A percentile compares a stretch with the other conserved stretches of the same genome.
Conservation (phyloP, 2,888 invertebrate genomes). For the Zeuzera pyrina region DNA sequence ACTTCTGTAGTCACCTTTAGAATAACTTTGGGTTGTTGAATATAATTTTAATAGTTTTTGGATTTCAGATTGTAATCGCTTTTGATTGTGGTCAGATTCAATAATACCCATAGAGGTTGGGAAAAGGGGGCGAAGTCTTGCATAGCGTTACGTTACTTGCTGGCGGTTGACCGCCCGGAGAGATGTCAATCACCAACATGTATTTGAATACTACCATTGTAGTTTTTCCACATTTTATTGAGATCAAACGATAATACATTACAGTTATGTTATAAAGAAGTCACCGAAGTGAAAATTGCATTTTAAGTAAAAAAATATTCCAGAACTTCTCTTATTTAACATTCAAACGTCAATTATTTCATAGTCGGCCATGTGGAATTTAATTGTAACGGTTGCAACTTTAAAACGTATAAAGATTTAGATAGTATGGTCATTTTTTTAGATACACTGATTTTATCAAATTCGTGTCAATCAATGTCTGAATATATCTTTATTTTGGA, state of each 20-base stretch:
- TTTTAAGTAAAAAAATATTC: constrained; percentile 41
- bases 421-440: background rate
- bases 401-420: background rate
- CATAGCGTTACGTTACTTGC: constrained; percentile 20
- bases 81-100: constrained; percentile 53
- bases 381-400: constrained; percentile 50
- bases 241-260: constrained; percentile 60
- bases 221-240: constrained; percentile 51
- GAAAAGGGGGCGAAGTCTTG: constrained; percentile 32
- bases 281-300: constrained; percentile 51
- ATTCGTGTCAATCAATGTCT: constrained; percentile 15
- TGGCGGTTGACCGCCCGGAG: constrained; percentile 59
- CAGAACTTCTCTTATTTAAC: constrained; percentile 24
- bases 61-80: constrained; percentile 49
- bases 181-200: constrained; percentile 67
- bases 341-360: constrained; percentile 30
- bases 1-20: too few species aligned
- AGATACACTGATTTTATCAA: constrained; percentile 9
- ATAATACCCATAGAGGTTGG: constrained; percentile 47
- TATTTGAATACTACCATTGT: constrained; percentile 65
- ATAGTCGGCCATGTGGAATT: constrained; percentile 44
- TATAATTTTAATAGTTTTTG: constrained; percentile 52
- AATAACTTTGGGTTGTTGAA: constrained; percentile 33
- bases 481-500: too few species aligned
- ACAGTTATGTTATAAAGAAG: constrained; percentile 47